Evolutionary conservation across 2,888 invertebrate species (phyloP).

Genomic region (Macrophya annulata): DNA sequence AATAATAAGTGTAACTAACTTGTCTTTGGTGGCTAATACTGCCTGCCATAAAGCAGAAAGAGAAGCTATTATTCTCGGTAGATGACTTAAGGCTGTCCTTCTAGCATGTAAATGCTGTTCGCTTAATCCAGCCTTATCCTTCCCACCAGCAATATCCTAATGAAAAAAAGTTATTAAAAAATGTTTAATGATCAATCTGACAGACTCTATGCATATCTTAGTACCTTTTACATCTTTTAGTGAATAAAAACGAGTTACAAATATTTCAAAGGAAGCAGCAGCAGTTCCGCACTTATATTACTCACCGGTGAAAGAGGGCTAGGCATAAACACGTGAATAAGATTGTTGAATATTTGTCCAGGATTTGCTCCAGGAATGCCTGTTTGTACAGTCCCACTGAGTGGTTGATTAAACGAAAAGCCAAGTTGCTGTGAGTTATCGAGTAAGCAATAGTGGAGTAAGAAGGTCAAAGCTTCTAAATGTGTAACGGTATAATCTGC

Average conservation of each 20-base stretch:
- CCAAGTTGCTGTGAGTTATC: constrained; percentile 84
- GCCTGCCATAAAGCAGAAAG: constrained; percentile 91
- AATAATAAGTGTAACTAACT: constrained; percentile 73
- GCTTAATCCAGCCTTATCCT: constrained; percentile 74
- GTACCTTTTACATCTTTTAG: not conserved
- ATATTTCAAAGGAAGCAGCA: not conserved
- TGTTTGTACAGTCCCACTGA: constrained; percentile 80
- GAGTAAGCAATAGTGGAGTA: constrained; percentile 91
- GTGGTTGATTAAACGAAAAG: constrained; percentile 82
- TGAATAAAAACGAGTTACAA: constrained; percentile 20
- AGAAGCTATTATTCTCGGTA: constrained; percentile 91
- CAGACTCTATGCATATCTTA: not conserved
- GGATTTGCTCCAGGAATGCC: constrained; percentile 83
- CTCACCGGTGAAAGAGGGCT: constrained; percentile 80
- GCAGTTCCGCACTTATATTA: constrained; percentile 56
- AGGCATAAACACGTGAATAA: constrained; percentile 91
- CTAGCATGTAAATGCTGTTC: constrained; percentile 84
- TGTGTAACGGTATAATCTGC: constrained; percentile 91
- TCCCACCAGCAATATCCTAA: constrained; percentile 73
- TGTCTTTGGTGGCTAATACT: constrained; percentile 81
- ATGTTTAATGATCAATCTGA: not conserved
- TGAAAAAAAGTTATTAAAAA: constrained; percentile 27
- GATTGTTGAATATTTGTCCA: constrained; percentile 89
- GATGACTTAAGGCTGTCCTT: constrained; percentile 88
- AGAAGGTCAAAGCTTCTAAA: constrained; percentile 88